Evolutionary conservation across 2,888 invertebrate genomes (phyloP).

Genomic region (Parelbella ahira): DNA sequence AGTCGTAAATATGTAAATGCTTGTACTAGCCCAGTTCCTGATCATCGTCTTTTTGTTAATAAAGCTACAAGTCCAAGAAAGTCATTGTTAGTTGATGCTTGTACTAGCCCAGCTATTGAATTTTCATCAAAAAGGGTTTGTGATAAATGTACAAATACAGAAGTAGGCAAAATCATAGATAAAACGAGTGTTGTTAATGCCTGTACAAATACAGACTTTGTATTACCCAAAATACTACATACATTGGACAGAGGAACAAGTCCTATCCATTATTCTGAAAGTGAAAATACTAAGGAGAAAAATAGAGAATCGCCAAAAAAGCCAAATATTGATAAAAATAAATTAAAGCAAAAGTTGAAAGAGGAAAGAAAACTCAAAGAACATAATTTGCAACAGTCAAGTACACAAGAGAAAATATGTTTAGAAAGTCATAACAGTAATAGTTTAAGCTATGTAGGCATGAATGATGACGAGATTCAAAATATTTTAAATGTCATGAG

Average conservation of each 20-base stretch:
- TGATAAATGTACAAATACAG: background rate
- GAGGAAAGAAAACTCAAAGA: slow-evolving; percentile 1
- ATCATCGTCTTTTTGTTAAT: too few species aligned
- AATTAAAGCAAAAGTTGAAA: too few species aligned
- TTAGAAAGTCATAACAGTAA: slow-evolving; percentile 48
- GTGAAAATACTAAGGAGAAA: too few species aligned
- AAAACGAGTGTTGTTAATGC: slow-evolving; percentile 4
- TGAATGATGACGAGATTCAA: slow-evolving; percentile 52
- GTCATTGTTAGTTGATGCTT: slow-evolving; percentile 26
- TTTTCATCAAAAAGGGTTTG: background rate
- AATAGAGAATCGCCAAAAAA: too few species aligned
- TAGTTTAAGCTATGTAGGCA: slow-evolving; percentile 35
- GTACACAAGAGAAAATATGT: slow-evolving; percentile 38
- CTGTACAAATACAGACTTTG: too few species aligned
- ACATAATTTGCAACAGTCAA: background rate
- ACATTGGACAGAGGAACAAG: too few species aligned
- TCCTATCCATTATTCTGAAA: too few species aligned
- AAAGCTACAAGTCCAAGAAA: too few species aligned
- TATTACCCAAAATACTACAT: too few species aligned
- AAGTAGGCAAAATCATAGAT: background rate
- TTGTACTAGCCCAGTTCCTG: slow-evolving; percentile 2
- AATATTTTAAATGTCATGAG: slow-evolving; percentile 55
- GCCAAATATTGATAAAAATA: too few species aligned
- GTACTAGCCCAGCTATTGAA: slow-evolving; percentile 35
- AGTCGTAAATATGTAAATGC: too few species aligned